A percentile compares a stretch with the other conserved stretches of the same genome.
Conservation (phyloP, 2,888 invertebrate genomes). For the Auanema sp. region DNA sequence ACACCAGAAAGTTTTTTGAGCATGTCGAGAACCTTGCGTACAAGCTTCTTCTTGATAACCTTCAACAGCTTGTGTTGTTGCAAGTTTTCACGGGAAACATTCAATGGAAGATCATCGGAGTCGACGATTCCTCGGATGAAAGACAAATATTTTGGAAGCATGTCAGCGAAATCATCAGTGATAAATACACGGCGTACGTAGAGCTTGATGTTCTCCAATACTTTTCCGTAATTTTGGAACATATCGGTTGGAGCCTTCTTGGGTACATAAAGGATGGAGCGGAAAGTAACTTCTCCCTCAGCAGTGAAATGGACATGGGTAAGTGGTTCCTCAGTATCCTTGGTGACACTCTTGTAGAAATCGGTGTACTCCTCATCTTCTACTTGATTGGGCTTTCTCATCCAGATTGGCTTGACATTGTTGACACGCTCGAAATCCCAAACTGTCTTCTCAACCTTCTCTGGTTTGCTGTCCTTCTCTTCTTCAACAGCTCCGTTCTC, state of each 20-base stretch:
- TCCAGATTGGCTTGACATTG: slow-evolving; percentile 98
- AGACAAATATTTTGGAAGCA: slow-evolving; percentile 95
- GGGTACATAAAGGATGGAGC: slow-evolving; percentile 90
- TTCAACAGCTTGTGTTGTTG: slow-evolving; percentile 98
- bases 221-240: slow-evolving; percentile 72
- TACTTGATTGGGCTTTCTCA: slow-evolving; percentile 74
- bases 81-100: slow-evolving; percentile 94
- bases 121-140: slow-evolving; percentile 97
- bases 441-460: slow-evolving; percentile 81
- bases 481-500: slow-evolving; percentile 61
- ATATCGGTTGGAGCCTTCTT: slow-evolving; percentile 85
- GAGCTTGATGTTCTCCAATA: slow-evolving; percentile 69
- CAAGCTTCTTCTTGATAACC: slow-evolving; percentile 96
- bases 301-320: slow-evolving; percentile 82
- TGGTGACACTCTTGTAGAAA: slow-evolving; percentile 93
- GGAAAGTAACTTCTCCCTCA: slow-evolving; percentile 98
- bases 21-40: slow-evolving; percentile 79
- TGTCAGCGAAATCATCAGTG: slow-evolving; percentile 98
- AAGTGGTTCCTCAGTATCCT: slow-evolving; percentile 67
- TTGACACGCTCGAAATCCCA: slow-evolving; percentile 98
- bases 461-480: slow-evolving; percentile 37
- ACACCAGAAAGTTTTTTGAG: slow-evolving; percentile 90
- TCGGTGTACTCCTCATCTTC: slow-evolving; percentile 78
- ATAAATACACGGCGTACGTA: slow-evolving; percentile 98
- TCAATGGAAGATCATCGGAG: slow-evolving; percentile 95